Percentiles rank a stretch among this genome's conserved stretches.
These are phyloP conservation scores for Eudyptes chrysolophus DNA, from an alignment of 2,113 vertebrate species.

Conservation along the genomic window DNA sequence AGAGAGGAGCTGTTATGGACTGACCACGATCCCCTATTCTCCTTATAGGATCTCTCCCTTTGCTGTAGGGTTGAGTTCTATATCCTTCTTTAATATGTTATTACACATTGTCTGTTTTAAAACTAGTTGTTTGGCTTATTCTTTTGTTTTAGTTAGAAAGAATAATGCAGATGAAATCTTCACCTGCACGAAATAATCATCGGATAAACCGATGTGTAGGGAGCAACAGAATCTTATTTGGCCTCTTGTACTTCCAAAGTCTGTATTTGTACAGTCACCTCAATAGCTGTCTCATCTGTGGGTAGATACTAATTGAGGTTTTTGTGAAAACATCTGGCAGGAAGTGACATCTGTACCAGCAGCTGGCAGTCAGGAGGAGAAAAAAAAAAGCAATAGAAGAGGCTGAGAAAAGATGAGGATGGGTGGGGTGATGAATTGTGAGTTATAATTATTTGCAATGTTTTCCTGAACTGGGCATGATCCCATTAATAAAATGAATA, in stretches of 20 bases:
- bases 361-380: neutral
- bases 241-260: neutral
- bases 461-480: neutral
- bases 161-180: neutral
- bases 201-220: neutral
- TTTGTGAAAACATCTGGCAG: slow-evolving; percentile 31
- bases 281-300: neutral
- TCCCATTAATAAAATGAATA: neutral
- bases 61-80: neutral
- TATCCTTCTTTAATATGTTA: rapidly evolving
- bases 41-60: neutral
- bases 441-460: neutral
- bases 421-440: neutral
- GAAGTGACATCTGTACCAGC: slow-evolving; percentile 34
- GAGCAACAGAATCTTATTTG: neutral
- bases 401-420: neutral
- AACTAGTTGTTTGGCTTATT: neutral
- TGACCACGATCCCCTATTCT: neutral
- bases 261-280: neutral
- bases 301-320: neutral
- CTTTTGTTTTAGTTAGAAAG: neutral
- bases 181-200: neutral
- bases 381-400: neutral
- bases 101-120: neutral
- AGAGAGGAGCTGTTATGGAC: neutral